Evolutionary conservation across 2,888 invertebrate genomes (phyloP).

Genomic region (Celastrina argiolus): DNA sequence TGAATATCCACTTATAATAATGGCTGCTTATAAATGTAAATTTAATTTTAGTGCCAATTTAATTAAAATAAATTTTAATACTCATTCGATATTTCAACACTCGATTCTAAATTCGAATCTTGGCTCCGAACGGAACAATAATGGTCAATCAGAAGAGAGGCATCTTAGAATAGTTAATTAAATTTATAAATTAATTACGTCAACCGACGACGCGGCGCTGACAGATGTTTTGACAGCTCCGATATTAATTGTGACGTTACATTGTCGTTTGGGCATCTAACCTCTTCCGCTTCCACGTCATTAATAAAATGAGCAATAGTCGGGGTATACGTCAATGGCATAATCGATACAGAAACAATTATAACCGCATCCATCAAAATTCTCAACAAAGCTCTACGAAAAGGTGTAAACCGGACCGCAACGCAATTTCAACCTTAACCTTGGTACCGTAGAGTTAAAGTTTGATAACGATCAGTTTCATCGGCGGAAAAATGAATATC

Average conservation of each 20-base stretch:
- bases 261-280: slow-evolving; percentile 64
- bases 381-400: slow-evolving; percentile 56
- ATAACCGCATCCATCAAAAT: slow-evolving; percentile 77
- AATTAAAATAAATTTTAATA: background rate
- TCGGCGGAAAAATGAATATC: slow-evolving; percentile 27
- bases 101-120: slow-evolving; percentile 14
- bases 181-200: slow-evolving; percentile 54
- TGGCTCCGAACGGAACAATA: slow-evolving; percentile 12
- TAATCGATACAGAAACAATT: slow-evolving; percentile 79
- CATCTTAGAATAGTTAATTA: slow-evolving; percentile 27
- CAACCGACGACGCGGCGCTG: slow-evolving; percentile 56
- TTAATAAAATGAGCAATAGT: slow-evolving; percentile 78
- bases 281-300: slow-evolving; percentile 74
- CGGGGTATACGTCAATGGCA: slow-evolving; percentile 78
- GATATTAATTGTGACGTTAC: slow-evolving; percentile 74
- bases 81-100: background rate
- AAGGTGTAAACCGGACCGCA: slow-evolving; percentile 47
- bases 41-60: background rate
- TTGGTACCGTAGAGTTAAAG: slow-evolving; percentile 41
- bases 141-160: slow-evolving; percentile 17
- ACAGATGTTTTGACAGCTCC: slow-evolving; percentile 75
- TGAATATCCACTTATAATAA: too few relatives aligned
- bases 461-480: slow-evolving; percentile 32
- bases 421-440: slow-evolving; percentile 42
- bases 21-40: background rate